These are phyloP conservation scores for Acrocyrtus sp. DNA, from an alignment of 2,888 invertebrate genomes.

Conservation along the genomic window DNA sequence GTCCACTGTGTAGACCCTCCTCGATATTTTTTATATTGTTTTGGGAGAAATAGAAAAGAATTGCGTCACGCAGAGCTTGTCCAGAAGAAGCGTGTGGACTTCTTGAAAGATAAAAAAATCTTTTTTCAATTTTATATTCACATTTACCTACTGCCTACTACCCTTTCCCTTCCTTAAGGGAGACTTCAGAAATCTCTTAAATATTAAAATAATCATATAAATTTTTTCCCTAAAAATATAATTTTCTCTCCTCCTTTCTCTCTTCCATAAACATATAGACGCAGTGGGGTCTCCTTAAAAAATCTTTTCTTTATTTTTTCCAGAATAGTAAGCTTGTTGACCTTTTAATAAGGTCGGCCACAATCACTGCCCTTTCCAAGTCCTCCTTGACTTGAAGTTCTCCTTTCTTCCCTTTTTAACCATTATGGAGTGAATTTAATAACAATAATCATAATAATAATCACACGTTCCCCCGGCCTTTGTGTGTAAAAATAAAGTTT, in stretches of 20 bases:
- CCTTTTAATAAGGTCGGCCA: conserved; percentile 64
- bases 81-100: conserved; percentile 16
- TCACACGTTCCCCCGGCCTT: conserved; percentile 26
- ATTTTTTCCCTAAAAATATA: conserved; percentile 24
- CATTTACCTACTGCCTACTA: conserved; percentile 4
- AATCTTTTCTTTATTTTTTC: conserved; percentile 33
- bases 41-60: conserved; percentile 2
- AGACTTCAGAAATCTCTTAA: conserved; percentile 16
- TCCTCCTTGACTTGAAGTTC: conserved; percentile 20
- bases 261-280: conserved; percentile 58
- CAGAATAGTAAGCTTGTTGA: conserved; percentile 59
- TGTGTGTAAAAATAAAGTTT: conserved; percentile 21
- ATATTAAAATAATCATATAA: conserved; percentile 42
- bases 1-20: conserved; percentile 10
- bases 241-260: no score
- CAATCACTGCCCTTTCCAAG: conserved; percentile 45
- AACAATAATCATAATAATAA: conserved; percentile 43
- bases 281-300: conserved; percentile 49
- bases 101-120: conserved; percentile 18
- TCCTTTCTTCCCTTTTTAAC: conserved; percentile 7
- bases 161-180: conserved; percentile 16
- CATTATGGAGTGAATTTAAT: neutral
- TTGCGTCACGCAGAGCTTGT: conserved; percentile 38
- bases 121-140: conserved; percentile 23
- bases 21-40: no score